A percentile compares a stretch with the other conserved stretches of the same genome.
These are phyloP conservation scores for Hippasteria phrygiana DNA, from an alignment of 53 echinoderm and acorn worm genomes.

Conservation along the genomic window DNA sequence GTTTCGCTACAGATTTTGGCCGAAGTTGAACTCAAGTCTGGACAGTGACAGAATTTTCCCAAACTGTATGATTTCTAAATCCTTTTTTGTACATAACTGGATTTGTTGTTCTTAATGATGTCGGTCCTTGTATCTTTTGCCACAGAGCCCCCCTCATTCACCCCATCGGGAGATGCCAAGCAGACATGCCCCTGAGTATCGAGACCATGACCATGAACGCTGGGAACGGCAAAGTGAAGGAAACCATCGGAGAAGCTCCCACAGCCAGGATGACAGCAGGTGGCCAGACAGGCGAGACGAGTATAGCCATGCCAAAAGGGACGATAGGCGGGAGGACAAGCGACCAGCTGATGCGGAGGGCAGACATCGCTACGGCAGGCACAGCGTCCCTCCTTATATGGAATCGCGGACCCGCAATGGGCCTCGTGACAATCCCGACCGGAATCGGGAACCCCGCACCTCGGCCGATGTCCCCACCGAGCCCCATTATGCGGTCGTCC, in stretches of 20 bases:
- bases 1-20: no score
- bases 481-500: slow-evolving; percentile 46
- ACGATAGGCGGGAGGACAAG: slow-evolving; percentile 44
- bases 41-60: no score
- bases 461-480: slow-evolving; percentile 31
- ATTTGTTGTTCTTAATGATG: background rate
- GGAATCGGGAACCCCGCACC: slow-evolving; percentile 13
- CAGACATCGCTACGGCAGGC: slow-evolving; percentile 43
- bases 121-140: background rate
- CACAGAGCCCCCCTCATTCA: slow-evolving; percentile 42
- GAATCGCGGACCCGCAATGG: slow-evolving; percentile 25
- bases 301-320: slow-evolving; percentile 39
- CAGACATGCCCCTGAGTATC: slow-evolving; percentile 63
- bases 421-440: slow-evolving; percentile 7
- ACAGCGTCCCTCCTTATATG: slow-evolving; percentile 47
- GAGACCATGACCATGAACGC: slow-evolving; percentile 64
- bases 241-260: slow-evolving; percentile 44
- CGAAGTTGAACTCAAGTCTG: no score
- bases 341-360: background rate
- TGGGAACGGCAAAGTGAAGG: slow-evolving; percentile 60
- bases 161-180: slow-evolving; percentile 27
- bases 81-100: background rate
- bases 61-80: background rate
- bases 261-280: slow-evolving; percentile 63
- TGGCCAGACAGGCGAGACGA: slow-evolving; percentile 64